Evolutionary conservation across 2,113 vertebrate genomes (phyloP).

Genomic region (Platysternon megacephalum): DNA sequence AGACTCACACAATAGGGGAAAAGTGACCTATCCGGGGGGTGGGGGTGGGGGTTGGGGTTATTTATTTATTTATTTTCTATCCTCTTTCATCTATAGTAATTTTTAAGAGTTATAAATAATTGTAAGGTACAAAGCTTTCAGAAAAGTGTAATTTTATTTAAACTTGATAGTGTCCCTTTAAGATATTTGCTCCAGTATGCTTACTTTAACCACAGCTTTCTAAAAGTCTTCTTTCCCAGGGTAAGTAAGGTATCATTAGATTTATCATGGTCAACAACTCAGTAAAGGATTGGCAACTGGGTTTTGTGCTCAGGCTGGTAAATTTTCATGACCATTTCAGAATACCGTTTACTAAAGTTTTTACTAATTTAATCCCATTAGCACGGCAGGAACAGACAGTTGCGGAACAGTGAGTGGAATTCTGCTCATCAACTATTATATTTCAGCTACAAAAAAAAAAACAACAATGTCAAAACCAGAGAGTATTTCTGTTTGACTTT

Average conservation of each 20-base stretch:
- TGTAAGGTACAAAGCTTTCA: background rate
- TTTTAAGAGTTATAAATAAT: background rate
- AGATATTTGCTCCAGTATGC: background rate
- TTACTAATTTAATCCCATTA: background rate
- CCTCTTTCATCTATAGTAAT: slow-evolving; percentile 17
- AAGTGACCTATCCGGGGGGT: background rate
- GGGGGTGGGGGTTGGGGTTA: too few relatives aligned
- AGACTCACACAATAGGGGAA: background rate
- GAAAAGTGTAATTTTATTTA: background rate
- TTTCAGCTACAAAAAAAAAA: background rate
- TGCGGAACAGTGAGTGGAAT: background rate
- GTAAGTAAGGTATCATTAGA: background rate
- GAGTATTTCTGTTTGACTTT: slow-evolving; percentile 12
- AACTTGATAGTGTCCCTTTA: background rate
- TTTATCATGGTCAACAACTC: background rate
- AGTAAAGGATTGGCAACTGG: background rate
- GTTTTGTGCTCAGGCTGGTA: background rate
- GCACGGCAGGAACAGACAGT: background rate
- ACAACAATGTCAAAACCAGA: background rate
- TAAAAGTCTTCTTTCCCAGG: background rate
- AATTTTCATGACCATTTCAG: background rate
- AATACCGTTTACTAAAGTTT: slow-evolving; percentile 28
- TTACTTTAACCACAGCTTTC: background rate
- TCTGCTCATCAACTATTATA: background rate
- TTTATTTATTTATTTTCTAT: background rate